Base-by-base conservation (phyloP, 1,140 invertebrate genomes). In the Drosophila bipectinata region DNA sequence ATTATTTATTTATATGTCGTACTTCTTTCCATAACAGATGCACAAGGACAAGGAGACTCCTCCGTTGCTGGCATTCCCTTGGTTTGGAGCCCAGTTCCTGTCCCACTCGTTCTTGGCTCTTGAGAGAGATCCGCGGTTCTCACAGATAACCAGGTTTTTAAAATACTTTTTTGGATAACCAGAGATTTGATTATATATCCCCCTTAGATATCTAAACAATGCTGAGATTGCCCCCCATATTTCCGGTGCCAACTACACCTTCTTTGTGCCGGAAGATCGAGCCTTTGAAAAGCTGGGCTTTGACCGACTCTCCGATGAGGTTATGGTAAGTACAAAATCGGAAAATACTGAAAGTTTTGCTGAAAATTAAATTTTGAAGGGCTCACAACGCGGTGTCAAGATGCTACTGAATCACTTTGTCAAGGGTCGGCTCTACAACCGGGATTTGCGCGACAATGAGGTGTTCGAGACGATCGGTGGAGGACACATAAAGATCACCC, bases 391-490 rank as follows among this genome's bases (percentile, higher is more conserved):
- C 18, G 93, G 94, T 24, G 77, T 94, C 1, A 92, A 94, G 64
- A 92, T 94, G 66, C 76, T 95, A 3, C 82, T 95, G n/a, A 93
- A 94, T 82, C 94, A 95, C 79, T 94, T 94, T 79, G 93, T 95
- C 1, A 93, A 93, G 59, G 93, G 93, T 34, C 85, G 94, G 12
- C 89, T 94, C 8, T 94, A 94, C 66, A 92, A 94, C 75, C 92
- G 92, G 21, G 94, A 94, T 76, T 78, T 95, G 34, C 92, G 92
- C 24, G 92, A 94, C 72, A 93, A 92, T 37, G 91, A 91, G 18
- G 92, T 92, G 2, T 91, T 93, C 24, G 92, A 91, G 21, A 93
- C 93, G 0, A 90, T 94, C 44, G 93, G 93, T 28, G 93, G 94
- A 37, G 92, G 92, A 41, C 93, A 92, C n/a, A 91, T 94, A 26